Evolutionary conservation across 2,888 invertebrate species (phyloP).

Genomic region (Macrophya alboannulata): DNA sequence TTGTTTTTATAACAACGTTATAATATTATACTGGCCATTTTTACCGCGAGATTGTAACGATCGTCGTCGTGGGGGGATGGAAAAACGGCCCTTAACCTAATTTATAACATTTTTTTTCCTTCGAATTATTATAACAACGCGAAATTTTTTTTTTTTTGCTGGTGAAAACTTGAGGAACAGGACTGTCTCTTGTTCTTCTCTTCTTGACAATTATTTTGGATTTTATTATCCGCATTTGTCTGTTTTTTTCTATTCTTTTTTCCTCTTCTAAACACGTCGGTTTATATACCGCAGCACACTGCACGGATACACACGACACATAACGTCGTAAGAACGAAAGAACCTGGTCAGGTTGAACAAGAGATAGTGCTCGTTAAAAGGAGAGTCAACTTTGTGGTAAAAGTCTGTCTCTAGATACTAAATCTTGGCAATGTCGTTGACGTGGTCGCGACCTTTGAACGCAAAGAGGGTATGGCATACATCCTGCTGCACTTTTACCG

Average conservation of each 20-base stretch:
- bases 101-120: too few species aligned
- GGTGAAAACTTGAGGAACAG: too few species aligned
- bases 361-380: conserved; percentile 47
- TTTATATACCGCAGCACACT: too few species aligned
- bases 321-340: background rate
- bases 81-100: too few species aligned
- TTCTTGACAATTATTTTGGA: too few species aligned
- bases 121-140: too few species aligned
- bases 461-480: conserved; percentile 13
- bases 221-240: too few species aligned
- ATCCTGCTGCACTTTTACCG: conserved; percentile 21
- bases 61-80: background rate
- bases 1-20: too few species aligned
- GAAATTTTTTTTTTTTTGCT: too few species aligned
- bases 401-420: conserved; percentile 38
- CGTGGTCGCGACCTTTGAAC: conserved; percentile 21
- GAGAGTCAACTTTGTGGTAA: conserved; percentile 42
- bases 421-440: conserved; percentile 34
- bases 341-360: conserved; percentile 16
- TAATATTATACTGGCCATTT: background rate
- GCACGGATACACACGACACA: background rate
- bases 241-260: too few species aligned
- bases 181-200: too few species aligned
- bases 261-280: too few species aligned
- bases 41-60: background rate